Percentiles rank a stretch among this genome's conserved stretches.
phyloP scores from a whole-genome alignment of 2,113 vertebrate genomes.

The Sapayoa aenigma region DNA sequence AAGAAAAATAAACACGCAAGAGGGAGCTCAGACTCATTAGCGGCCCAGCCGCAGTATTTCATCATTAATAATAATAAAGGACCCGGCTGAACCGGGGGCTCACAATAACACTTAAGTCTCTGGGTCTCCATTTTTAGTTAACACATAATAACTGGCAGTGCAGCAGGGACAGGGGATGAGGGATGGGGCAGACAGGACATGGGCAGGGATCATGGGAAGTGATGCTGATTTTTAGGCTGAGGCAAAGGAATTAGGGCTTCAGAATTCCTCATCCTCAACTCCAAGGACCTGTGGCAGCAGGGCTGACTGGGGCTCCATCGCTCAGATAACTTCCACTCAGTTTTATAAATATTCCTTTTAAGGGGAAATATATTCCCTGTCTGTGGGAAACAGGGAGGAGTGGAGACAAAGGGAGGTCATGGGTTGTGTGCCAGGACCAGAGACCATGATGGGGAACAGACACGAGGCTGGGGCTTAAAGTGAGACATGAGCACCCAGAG shows the following conservation, averaged over 20 bases:
- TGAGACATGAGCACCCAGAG: neutral
- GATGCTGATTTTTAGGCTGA: neutral
- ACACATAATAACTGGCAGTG: neutral
- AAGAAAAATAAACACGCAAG: constrained; percentile 69
- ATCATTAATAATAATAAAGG: constrained; percentile 67
- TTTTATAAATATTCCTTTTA: neutral
- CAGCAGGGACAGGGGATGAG: neutral
- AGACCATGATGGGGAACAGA: neutral
- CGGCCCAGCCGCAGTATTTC: constrained; percentile 68
- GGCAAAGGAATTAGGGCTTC: neutral
- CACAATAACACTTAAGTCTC: neutral
- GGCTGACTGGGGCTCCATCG: neutral
- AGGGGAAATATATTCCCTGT: neutral
- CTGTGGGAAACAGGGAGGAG: neutral
- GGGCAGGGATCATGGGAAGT: neutral
- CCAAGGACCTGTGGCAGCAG: neutral
- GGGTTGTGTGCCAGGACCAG: neutral
- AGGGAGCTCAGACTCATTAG: constrained; percentile 71
- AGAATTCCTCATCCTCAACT: neutral
- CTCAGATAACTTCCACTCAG: neutral
- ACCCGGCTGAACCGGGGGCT: neutral
- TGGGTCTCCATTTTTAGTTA: neutral
- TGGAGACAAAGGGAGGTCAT: neutral
- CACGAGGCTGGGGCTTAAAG: neutral
- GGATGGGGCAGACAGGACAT: neutral